A percentile compares a stretch with the other conserved stretches of the same genome.
These are phyloP conservation scores for Patella vulgata DNA, from an alignment of 1,140 invertebrate genomes.

Conservation along the genomic window DNA sequence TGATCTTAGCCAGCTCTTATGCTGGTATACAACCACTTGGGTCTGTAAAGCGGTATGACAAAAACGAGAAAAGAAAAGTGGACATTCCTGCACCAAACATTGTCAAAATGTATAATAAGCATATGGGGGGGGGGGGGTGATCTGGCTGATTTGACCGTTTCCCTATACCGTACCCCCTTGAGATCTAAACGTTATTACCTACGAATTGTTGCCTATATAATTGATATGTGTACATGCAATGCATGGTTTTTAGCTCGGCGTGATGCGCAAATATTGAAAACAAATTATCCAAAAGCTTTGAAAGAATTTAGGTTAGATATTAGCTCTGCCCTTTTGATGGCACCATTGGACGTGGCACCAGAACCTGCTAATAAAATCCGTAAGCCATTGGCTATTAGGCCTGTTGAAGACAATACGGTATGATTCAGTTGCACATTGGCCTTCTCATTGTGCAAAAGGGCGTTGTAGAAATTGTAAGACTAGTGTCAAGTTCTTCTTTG, in stretches of 20 bases:
- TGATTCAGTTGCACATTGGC: too few species aligned
- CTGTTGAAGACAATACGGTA: too few species aligned
- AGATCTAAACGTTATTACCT: slow-evolving; percentile 53
- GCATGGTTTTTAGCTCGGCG: slow-evolving; percentile 36
- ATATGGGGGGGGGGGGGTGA: slow-evolving; percentile 65
- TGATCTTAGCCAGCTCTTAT: slow-evolving; percentile 29
- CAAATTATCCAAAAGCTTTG: too few species aligned
- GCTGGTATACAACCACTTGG: slow-evolving; percentile 22
- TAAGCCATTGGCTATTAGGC: too few species aligned
- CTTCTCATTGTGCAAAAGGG: too few species aligned
- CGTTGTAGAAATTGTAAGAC: too few species aligned
- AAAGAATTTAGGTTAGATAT: too few species aligned
- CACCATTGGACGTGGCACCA: too few species aligned
- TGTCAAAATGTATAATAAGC: slow-evolving; percentile 60
- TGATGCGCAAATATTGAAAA: too few species aligned
- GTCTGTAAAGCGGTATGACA: slow-evolving; percentile 25
- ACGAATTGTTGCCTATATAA: slow-evolving; percentile 41
- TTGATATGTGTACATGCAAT: slow-evolving; percentile 52
- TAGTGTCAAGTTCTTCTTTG: too few species aligned
- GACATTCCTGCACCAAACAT: slow-evolving; percentile 43
- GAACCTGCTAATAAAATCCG: too few species aligned
- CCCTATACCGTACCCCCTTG: slow-evolving; percentile 44
- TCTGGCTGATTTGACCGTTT: slow-evolving; percentile 37
- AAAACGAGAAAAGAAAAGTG: slow-evolving; percentile 39
- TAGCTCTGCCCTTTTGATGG: too few species aligned